phyloP scores from a whole-genome alignment of 2,113 vertebrate genomes.

The Heteronetta atricapilla region DNA sequence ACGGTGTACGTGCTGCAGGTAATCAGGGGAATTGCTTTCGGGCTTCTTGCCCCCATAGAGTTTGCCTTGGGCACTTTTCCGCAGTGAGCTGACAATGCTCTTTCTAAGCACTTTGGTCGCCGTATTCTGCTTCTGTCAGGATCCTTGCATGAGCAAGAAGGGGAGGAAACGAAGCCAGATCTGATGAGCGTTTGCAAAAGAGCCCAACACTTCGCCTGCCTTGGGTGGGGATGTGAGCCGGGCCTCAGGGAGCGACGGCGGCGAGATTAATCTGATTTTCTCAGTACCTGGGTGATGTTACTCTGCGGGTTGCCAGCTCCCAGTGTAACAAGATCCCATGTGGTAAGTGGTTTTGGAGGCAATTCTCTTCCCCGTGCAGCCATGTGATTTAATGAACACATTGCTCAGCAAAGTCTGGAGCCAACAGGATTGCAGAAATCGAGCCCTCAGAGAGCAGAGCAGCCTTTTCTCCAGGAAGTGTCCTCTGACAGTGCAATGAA shows the following conservation, averaged over 20 bases:
- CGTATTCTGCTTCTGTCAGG: neutral
- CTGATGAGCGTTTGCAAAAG: neutral
- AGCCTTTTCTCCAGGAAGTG: neutral
- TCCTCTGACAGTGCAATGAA: neutral
- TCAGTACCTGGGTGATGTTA: neutral
- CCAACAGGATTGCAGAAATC: neutral
- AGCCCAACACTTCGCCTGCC: neutral
- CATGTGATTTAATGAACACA: neutral
- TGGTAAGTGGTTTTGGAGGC: neutral
- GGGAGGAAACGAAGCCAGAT: neutral
- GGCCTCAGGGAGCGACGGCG: neutral
- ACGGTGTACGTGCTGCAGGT: accelerated
- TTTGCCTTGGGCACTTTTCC: neutral
- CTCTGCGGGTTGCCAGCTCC: neutral
- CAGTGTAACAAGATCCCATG: neutral
- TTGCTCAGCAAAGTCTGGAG: neutral
- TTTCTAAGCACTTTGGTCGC: neutral
- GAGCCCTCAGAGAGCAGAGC: neutral
- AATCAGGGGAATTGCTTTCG: neutral
- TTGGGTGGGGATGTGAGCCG: neutral
- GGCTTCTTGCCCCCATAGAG: neutral
- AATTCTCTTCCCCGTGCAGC: neutral
- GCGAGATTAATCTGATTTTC: neutral
- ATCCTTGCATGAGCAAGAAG: neutral
- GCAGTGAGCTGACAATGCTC: neutral